Evolutionary conservation across 2,888 invertebrate species (phyloP).

Genomic region (Lagria hirta): DNA sequence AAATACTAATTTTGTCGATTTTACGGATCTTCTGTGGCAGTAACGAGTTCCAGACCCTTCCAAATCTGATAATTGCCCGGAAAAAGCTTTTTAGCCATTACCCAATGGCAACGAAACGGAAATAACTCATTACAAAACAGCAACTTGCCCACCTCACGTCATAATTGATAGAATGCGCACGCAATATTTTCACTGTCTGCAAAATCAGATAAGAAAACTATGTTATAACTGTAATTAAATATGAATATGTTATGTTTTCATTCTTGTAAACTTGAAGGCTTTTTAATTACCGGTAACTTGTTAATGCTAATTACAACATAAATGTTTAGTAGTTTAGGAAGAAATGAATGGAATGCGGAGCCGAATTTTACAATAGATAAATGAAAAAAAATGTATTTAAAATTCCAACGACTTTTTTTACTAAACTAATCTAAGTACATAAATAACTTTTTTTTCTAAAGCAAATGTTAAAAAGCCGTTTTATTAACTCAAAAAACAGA

Average conservation of each 20-base stretch:
- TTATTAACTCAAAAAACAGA: too few species aligned
- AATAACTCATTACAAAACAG: constrained; percentile 27
- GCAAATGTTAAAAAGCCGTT: too few species aligned
- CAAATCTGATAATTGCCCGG: constrained; percentile 27
- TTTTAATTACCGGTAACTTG: constrained; percentile 17
- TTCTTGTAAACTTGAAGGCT: constrained; percentile 13
- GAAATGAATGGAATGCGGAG: too few species aligned
- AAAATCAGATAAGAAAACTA: constrained; percentile 24
- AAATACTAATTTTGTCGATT: too few species aligned
- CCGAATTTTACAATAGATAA: too few species aligned
- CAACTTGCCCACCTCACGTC: constrained; percentile 22
- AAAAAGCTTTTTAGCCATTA: constrained; percentile 27
- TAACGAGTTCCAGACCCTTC: too few species aligned
- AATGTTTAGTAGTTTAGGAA: too few species aligned
- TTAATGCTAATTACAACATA: constrained; percentile 16
- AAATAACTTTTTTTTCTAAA: too few species aligned
- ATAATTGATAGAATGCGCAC: constrained; percentile 25
- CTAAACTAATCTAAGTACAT: too few species aligned
- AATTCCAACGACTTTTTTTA: too few species aligned
- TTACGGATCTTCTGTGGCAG: too few species aligned
- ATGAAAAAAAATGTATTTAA: too few species aligned
- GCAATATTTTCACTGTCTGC: constrained; percentile 23
- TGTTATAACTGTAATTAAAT: constrained; percentile 26
- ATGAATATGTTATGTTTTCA: constrained; percentile 16
- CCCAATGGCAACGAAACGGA: constrained; percentile 32